Evolutionary conservation across 2,888 invertebrate genomes (phyloP).

Genomic region (Parnassius glacialis): DNA sequence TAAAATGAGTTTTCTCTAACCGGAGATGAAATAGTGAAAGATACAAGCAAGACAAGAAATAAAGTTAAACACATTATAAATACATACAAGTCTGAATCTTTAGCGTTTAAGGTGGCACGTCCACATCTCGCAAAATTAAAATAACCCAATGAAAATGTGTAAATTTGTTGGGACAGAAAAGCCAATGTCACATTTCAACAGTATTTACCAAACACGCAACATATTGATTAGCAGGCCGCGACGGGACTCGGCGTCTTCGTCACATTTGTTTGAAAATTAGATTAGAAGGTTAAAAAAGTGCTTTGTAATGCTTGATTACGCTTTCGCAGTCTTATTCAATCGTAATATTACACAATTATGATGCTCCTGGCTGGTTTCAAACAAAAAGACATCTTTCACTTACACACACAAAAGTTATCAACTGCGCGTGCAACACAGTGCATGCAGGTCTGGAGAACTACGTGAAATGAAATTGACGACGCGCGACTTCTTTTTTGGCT

Average conservation of each 20-base stretch:
- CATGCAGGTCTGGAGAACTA: too few species aligned
- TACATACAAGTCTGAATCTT: neutral
- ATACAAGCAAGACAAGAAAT: too few species aligned
- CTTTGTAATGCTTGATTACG: conserved; percentile 10
- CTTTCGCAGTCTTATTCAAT: neutral
- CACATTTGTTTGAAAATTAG: conserved; percentile 36
- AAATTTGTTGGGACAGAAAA: conserved; percentile 27
- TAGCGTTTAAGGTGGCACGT: conserved; percentile 1
- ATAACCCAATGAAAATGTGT: conserved; percentile 24
- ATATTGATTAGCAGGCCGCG: conserved; percentile 29
- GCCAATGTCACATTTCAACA: conserved; percentile 36
- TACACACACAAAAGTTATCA: too few species aligned
- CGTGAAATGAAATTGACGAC: too few species aligned
- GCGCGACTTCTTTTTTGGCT: too few species aligned
- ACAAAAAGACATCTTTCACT: too few species aligned
- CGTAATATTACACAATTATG: too few species aligned
- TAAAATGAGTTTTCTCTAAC: too few species aligned
- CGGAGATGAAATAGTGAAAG: too few species aligned
- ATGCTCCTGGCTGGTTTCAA: too few species aligned
- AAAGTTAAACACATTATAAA: too few species aligned
- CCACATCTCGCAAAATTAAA: conserved; percentile 13
- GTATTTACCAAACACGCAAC: conserved; percentile 29
- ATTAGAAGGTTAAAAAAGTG: conserved; percentile 34
- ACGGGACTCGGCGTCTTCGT: conserved; percentile 10
- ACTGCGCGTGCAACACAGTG: too few species aligned